Conservation (phyloP, 30 jellyfish, hydroid and myxozoan species). For the Aurelia sp. region DNA sequence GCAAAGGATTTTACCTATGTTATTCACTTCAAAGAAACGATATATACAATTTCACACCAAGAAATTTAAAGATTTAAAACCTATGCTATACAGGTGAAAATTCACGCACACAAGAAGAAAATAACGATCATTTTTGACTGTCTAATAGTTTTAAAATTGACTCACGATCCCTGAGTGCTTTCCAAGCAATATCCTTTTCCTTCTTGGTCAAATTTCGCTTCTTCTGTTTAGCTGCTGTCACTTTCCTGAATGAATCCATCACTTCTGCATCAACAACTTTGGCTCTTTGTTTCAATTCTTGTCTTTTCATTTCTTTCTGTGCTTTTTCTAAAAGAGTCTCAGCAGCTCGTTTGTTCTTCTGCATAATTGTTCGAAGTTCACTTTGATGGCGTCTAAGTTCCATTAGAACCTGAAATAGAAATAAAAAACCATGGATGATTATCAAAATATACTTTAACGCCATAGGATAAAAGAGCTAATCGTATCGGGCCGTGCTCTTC, state of each 20-base stretch:
- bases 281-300: conserved; percentile 87
- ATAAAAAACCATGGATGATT: not conserved
- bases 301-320: conserved; percentile 82
- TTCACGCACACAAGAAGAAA: too few relatives aligned
- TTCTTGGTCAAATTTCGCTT: conserved; percentile 81
- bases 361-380: conserved; percentile 78
- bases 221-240: conserved; percentile 84
- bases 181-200: conserved; percentile 94
- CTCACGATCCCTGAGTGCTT: conserved; percentile 91
- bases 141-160: conserved; percentile 84
- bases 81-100: too few relatives aligned
- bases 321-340: conserved; percentile 70
- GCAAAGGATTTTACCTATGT: too few relatives aligned
- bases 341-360: conserved; percentile 76
- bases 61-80: too few relatives aligned
- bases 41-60: too few relatives aligned
- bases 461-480: too few relatives aligned
- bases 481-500: too few relatives aligned
- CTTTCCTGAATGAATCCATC: conserved; percentile 82
- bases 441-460: too few relatives aligned
- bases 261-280: conserved; percentile 94
- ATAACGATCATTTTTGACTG: conserved; percentile 31
- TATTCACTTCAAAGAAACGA: too few relatives aligned
- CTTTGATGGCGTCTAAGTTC: conserved; percentile 84
- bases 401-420: conserved; percentile 43